Evolutionary conservation across 2,113 vertebrate genomes (phyloP).

Genomic region (Cheilinus undulatus): DNA sequence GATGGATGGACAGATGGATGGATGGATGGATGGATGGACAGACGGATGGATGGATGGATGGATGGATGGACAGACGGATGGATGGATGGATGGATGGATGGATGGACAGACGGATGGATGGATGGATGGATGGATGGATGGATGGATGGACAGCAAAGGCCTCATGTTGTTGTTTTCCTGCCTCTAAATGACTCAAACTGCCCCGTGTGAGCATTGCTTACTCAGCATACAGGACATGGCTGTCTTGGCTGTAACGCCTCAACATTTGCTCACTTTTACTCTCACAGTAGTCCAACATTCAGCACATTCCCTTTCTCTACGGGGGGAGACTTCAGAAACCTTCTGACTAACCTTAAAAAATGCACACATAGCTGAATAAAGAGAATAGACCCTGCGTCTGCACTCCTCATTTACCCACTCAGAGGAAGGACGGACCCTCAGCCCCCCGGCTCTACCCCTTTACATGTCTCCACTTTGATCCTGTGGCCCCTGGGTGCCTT

Average conservation of each 20-base stretch:
- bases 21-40: too few relatives aligned
- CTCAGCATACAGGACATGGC: not conserved
- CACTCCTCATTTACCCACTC: slow-evolving; percentile 48
- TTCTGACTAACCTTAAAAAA: not conserved
- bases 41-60: too few relatives aligned
- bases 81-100: too few relatives aligned
- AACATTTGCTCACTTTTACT: slow-evolving; percentile 18
- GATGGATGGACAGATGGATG: too few relatives aligned
- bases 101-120: too few relatives aligned
- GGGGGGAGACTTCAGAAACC: slow-evolving; percentile 4
- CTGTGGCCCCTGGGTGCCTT: slow-evolving; percentile 3
- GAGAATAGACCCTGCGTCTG: slow-evolving; percentile 15
- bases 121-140: too few relatives aligned
- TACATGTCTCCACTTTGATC: slow-evolving; percentile 57
- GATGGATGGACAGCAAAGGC: too few relatives aligned
- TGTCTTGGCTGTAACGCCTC: not conserved
- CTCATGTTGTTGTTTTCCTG: too few relatives aligned
- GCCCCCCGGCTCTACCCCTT: slow-evolving; percentile 39
- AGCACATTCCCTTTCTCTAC: slow-evolving; percentile 26
- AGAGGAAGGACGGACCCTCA: slow-evolving; percentile 37
- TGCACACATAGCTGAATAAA: slow-evolving; percentile 7
- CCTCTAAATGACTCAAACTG: too few relatives aligned
- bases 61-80: too few relatives aligned
- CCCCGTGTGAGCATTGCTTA: too few relatives aligned
- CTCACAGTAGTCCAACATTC: slow-evolving; percentile 14